A percentile compares a stretch with the other conserved stretches of the same genome.
Conservation (phyloP, 92 coral and sea anemone species). For the Meandrina meandrites region DNA sequence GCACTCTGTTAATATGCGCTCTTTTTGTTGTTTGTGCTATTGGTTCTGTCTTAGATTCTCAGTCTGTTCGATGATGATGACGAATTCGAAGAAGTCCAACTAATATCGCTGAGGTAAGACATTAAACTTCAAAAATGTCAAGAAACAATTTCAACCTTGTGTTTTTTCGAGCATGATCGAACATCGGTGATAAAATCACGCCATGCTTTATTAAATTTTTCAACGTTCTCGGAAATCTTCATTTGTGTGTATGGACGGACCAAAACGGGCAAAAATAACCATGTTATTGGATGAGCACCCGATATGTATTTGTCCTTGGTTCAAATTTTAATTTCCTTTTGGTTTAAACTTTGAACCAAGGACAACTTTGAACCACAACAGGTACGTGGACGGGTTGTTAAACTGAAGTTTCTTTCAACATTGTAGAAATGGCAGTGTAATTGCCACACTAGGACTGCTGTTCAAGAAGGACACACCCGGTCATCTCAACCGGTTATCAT, state of each 20-base stretch:
- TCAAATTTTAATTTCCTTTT: too few species aligned
- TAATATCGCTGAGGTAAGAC: slow-evolving; percentile 68
- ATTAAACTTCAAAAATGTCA: not conserved
- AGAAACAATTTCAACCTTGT: too few species aligned
- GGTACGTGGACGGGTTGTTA: not conserved
- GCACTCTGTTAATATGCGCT: too few species aligned
- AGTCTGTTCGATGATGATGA: slow-evolving; percentile 71
- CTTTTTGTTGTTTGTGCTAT: not conserved
- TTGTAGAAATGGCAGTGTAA: slow-evolving; percentile 79
- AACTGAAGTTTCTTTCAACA: not conserved
- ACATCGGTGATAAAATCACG: too few species aligned
- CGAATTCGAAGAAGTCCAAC: slow-evolving; percentile 74
- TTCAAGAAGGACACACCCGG: slow-evolving; percentile 60
- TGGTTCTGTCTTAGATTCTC: slow-evolving; percentile 49
- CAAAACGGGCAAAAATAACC: not conserved
- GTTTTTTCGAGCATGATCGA: too few species aligned
- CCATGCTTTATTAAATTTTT: too few species aligned
- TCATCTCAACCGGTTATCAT: slow-evolving; percentile 67
- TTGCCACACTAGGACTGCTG: slow-evolving; percentile 74
- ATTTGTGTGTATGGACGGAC: not conserved
- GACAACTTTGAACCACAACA: too few species aligned
- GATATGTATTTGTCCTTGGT: too few species aligned
- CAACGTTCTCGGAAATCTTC: too few species aligned
- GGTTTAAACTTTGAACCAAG: too few species aligned
- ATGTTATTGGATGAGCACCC: not conserved